A percentile compares a stretch with the other conserved stretches of the same genome.
phyloP scores from a whole-genome alignment of 2,888 invertebrate genomes.

The Metalampra italica region DNA sequence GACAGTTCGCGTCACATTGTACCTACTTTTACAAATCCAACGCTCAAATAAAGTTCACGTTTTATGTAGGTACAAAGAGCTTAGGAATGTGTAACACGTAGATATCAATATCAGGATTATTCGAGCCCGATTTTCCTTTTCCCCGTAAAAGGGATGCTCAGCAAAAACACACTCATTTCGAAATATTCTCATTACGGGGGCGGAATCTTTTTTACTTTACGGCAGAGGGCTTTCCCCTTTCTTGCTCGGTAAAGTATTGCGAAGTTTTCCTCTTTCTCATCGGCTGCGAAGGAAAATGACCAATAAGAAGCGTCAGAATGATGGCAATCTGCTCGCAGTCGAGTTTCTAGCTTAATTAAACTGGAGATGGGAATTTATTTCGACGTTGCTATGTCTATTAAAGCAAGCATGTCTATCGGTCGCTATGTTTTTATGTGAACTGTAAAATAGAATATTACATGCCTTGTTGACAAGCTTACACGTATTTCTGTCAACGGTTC shows the following conservation, averaged over 20 bases:
- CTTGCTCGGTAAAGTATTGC: slow-evolving; percentile 53
- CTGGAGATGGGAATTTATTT: slow-evolving; percentile 37
- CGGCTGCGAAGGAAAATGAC: slow-evolving; percentile 51
- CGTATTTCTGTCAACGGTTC: slow-evolving; percentile 43
- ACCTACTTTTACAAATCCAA: slow-evolving; percentile 44
- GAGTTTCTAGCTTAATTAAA: slow-evolving; percentile 56
- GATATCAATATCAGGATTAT: slow-evolving; percentile 48
- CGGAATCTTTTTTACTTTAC: slow-evolving; percentile 61
- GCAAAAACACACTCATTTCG: slow-evolving; percentile 44
- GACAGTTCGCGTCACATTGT: slow-evolving; percentile 38
- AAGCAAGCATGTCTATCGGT: slow-evolving; percentile 16
- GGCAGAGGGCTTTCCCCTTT: slow-evolving; percentile 46
- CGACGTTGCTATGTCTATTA: slow-evolving; percentile 16
- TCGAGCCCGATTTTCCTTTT: slow-evolving; percentile 34
- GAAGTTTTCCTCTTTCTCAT: slow-evolving; percentile 52
- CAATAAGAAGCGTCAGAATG: slow-evolving; percentile 62
- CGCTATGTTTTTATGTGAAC: slow-evolving; percentile 4
- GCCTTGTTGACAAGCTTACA: slow-evolving; percentile 44
- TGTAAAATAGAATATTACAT: slow-evolving; percentile 21
- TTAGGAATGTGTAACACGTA: slow-evolving; percentile 25
- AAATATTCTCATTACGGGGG: slow-evolving; percentile 66
- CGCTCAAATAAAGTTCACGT: slow-evolving; percentile 46
- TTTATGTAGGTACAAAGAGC: slow-evolving; percentile 34
- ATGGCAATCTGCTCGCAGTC: slow-evolving; percentile 51
- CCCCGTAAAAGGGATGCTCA: slow-evolving; percentile 38